phyloP scores from a whole-genome alignment of 1,140 invertebrate genomes.

The Drosophila takahashii region DNA sequence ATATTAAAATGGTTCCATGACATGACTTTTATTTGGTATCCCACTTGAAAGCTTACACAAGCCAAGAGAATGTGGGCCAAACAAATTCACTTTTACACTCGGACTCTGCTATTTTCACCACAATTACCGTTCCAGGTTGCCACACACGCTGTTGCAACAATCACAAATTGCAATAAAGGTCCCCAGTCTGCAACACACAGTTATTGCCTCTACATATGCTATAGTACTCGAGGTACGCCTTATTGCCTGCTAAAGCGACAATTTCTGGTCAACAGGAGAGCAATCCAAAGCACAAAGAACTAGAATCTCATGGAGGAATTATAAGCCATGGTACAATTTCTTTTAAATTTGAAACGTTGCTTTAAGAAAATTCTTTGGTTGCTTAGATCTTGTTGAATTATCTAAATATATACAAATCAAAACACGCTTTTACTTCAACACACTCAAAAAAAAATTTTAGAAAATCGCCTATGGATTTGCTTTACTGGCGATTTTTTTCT shows the following conservation, averaged over 20 bases:
- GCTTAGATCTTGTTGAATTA: no score
- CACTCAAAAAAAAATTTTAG: no score
- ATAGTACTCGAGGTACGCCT: conserved; percentile 34
- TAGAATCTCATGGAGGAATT: neutral
- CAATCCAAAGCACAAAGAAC: conserved; percentile 9
- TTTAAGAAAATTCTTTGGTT: neutral
- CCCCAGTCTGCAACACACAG: conserved; percentile 28
- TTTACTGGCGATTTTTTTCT: no score
- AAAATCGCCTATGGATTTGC: no score
- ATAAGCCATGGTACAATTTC: no score
- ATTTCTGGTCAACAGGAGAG: conserved; percentile 21
- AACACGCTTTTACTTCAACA: conserved; percentile 50
- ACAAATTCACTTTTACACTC: conserved; percentile 29
- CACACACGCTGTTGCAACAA: conserved; percentile 54
- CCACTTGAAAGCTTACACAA: neutral
- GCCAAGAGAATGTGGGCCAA: conserved; percentile 28
- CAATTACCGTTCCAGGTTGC: conserved; percentile 45
- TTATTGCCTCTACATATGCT: conserved; percentile 26
- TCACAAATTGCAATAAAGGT: conserved; percentile 65
- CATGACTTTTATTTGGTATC: conserved; percentile 21
- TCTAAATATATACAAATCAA: conserved; percentile 2
- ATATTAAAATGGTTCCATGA: conserved; percentile 64
- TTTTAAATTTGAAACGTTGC: neutral
- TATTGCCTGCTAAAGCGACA: conserved; percentile 67
- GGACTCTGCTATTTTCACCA: conserved; percentile 44